phyloP scores from a whole-genome alignment of 1,140 invertebrate species.

The Drosophila ambigua region DNA sequence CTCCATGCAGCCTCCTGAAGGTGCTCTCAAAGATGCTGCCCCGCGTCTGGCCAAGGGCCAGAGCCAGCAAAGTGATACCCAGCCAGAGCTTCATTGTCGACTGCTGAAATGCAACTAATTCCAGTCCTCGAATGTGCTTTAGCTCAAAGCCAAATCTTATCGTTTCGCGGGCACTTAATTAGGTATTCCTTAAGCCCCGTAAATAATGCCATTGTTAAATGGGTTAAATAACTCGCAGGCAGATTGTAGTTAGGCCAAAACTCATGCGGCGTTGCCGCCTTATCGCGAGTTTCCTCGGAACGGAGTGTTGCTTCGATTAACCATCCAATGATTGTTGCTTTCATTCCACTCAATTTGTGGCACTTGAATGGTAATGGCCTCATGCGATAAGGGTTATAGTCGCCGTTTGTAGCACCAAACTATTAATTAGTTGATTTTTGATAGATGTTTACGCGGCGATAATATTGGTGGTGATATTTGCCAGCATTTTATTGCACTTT shows the following conservation, averaged over 20 bases:
- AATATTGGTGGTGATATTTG: too few relatives aligned
- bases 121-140: constrained; percentile 17
- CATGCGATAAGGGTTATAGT: too few relatives aligned
- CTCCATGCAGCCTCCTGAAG: constrained; percentile 59
- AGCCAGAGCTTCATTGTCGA: constrained; percentile 52
- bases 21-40: constrained; percentile 60
- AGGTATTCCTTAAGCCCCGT: constrained; percentile 46
- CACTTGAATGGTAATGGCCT: too few relatives aligned
- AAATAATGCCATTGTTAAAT: constrained; percentile 52
- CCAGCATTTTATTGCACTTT: too few relatives aligned
- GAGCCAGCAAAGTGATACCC: constrained; percentile 34
- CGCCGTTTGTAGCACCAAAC: too few relatives aligned
- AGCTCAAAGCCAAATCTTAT: constrained; percentile 58
- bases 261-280: constrained; percentile 35
- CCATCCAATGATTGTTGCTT: too few relatives aligned
- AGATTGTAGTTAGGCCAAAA: constrained; percentile 6
- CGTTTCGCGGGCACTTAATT: constrained; percentile 41
- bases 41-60: constrained; percentile 30
- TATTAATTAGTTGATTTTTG: too few relatives aligned
- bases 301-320: neutral
- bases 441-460: too few relatives aligned
- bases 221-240: constrained; percentile 29
- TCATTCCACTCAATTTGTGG: too few relatives aligned
- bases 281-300: constrained; percentile 37
- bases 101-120: constrained; percentile 47